Evolutionary conservation across 2,888 invertebrate genomes (phyloP).

Genomic region (Clusia tigrina): DNA sequence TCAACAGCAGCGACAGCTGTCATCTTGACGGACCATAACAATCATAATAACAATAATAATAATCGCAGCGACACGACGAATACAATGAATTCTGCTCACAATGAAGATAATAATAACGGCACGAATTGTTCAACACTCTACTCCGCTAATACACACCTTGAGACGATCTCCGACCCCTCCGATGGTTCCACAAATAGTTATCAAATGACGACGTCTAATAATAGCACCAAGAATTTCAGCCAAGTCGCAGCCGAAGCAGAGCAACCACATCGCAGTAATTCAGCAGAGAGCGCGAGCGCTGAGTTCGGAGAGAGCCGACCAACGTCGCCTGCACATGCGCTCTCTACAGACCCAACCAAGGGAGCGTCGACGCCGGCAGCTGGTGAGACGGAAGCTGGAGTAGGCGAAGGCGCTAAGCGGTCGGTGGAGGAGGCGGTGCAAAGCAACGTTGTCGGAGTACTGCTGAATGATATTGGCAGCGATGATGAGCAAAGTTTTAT

Average conservation of each 20-base stretch:
- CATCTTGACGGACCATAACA: conserved; percentile 12
- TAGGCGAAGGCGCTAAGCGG: conserved; percentile 12
- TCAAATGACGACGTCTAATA: conserved; percentile 63
- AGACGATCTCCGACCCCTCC: conserved; percentile 57
- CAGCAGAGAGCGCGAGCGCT: conserved; percentile 29
- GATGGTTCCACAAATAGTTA: conserved; percentile 53
- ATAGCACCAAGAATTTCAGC: conserved; percentile 49
- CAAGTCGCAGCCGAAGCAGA: conserved; percentile 20
- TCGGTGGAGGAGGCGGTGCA: conserved; percentile 6
- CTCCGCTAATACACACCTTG: too few species aligned
- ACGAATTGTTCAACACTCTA: conserved; percentile 20
- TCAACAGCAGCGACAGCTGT: conserved; percentile 7
- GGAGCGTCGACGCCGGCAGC: too few species aligned
- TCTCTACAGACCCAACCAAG: neutral
- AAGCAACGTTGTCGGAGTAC: conserved; percentile 17
- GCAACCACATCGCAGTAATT: conserved; percentile 38
- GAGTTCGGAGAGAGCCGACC: neutral
- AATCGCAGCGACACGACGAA: conserved; percentile 2
- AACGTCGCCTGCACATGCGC: neutral
- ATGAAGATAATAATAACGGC: conserved; percentile 20
- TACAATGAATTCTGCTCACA: conserved; percentile 13
- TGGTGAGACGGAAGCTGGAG: conserved; percentile 15
- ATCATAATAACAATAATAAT: conserved; percentile 31
- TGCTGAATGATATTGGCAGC: conserved; percentile 25
- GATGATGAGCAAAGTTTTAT: conserved; percentile 38